Evolutionary conservation across 2,888 invertebrate species (phyloP).

Genomic region (Xylota sylvarum): DNA sequence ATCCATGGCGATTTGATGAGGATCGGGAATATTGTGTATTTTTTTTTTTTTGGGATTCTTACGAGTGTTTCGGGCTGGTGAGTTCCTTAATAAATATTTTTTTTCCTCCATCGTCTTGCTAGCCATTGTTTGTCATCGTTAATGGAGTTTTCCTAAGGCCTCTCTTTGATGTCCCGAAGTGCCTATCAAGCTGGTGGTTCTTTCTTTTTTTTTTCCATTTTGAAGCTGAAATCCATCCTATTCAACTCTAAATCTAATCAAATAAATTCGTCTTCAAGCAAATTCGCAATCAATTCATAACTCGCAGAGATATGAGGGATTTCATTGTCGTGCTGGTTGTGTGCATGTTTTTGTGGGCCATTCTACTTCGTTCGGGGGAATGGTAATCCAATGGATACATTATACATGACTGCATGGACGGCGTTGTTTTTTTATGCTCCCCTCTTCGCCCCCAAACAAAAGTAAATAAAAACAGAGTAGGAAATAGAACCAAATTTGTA

Average conservation of each 20-base stretch:
- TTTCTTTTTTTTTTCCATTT: not conserved
- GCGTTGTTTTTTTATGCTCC: conserved; percentile 11
- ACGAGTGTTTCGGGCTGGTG: conserved; percentile 7
- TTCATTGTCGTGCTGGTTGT: conserved; percentile 1
- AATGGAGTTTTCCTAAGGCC: conserved; percentile 65
- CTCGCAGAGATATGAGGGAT: conserved; percentile 16
- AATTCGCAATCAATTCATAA: conserved; percentile 65
- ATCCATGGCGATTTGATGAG: conserved; percentile 56
- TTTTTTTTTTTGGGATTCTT: conserved; percentile 16
- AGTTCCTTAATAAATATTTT: conserved; percentile 4
- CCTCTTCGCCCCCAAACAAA: not conserved
- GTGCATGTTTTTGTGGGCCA: not conserved
- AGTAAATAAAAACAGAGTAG: conserved; percentile 54
- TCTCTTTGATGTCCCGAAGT: conserved; percentile 63
- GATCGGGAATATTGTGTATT: conserved; percentile 30
- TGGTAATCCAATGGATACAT: conserved; percentile 23
- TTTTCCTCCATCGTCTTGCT: conserved; percentile 4
- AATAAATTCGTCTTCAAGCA: conserved; percentile 45
- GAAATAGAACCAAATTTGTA: conserved; percentile 67
- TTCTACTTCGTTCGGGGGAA: conserved; percentile 22
- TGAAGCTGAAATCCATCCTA: conserved; percentile 18
- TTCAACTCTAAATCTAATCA: conserved; percentile 62
- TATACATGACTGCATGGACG: conserved; percentile 20
- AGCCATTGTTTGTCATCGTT: conserved; percentile 63
- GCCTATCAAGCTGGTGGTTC: conserved; percentile 34